Evolutionary conservation across 2,888 invertebrate genomes (phyloP).

Genomic region (Erynnis tages): DNA sequence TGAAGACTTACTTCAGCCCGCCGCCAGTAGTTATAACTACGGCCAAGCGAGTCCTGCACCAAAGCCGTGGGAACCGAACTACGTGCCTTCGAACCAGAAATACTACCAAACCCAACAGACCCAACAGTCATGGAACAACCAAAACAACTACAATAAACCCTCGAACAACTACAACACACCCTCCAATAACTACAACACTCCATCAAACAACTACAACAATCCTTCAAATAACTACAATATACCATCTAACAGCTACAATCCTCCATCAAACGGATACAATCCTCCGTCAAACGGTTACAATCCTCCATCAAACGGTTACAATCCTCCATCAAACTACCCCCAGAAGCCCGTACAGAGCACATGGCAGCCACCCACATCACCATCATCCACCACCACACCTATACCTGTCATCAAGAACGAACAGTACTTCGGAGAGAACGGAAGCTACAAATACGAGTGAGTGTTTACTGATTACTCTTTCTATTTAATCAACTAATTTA

Average conservation of each 20-base stretch:
- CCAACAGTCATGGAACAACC: slow-evolving; percentile 40
- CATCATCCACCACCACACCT: slow-evolving; percentile 49
- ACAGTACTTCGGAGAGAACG: slow-evolving; percentile 65
- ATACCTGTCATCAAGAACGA: slow-evolving; percentile 72
- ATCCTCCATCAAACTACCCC: slow-evolving; percentile 29
- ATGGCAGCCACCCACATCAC: slow-evolving; percentile 32
- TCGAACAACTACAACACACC: slow-evolving; percentile 34
- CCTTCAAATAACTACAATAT: slow-evolving; percentile 40
- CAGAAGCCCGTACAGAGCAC: slow-evolving; percentile 17
- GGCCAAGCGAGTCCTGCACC: slow-evolving; percentile 38
- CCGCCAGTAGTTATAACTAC: slow-evolving; percentile 50
- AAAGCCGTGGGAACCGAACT: slow-evolving; percentile 23
- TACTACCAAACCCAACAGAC: slow-evolving; percentile 34
- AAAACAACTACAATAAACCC: slow-evolving; percentile 35
- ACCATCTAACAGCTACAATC: slow-evolving; percentile 38
- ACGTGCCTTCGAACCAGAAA: slow-evolving; percentile 32
- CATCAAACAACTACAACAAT: slow-evolving; percentile 36
- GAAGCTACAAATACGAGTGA: slow-evolving; percentile 79
- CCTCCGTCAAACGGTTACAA: slow-evolving; percentile 33
- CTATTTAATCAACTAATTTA: slow-evolving; percentile 1
- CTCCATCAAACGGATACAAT: slow-evolving; percentile 38
- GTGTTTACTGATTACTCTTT: slow-evolving; percentile 38
- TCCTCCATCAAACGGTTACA: slow-evolving; percentile 34
- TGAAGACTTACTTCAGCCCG: slow-evolving; percentile 45
- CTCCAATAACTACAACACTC: slow-evolving; percentile 36